Base-by-base conservation (phyloP, 2,888 invertebrate species). In the Eristalis pertinax region DNA sequence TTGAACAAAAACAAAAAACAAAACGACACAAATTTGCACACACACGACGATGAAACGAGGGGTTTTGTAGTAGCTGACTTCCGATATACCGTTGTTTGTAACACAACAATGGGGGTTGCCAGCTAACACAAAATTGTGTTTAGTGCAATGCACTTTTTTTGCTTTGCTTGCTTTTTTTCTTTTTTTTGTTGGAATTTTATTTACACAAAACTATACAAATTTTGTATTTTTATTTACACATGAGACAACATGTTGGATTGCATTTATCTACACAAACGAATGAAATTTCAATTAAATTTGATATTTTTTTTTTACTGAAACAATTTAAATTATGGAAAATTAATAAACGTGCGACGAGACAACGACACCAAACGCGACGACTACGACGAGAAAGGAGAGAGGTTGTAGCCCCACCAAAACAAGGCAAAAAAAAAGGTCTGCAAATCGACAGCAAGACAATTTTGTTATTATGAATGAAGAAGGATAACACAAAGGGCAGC, bases 401-500 rank as follows among this genome's bases (percentile, higher is more conserved):
- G 35, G 19, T 43, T n/a, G 19, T 7, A 19, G 19, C 8, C 50
- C 11, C 38, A 32, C 22, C 58, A 67, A 58, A 19, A 19, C 43
- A 43, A 15, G 4, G 4, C 0, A 50, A 69, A 58, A 50, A 74
- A 65, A 73, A 26, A 43, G 32, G 11, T 62, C 24, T 29, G 26
- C 29, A 62, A 75, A 64, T 69, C 68, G 41, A 75, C 78, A 79
- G 70, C 74, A 86, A 67, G 70, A 72, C 60, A 74, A 82, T 75
- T 83, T 74, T 76, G 70, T 74, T 83, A 73, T 86, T 86, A 83
- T 83, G 86, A 86, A 86, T 83, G 83, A 50, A 50, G 50, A 75
- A 75, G 78, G 72, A 83, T 35, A 65, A 58, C 74, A 83, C 83
- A 83, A 86, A 79, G 82, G 78, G 74, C 70, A 79, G 77, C 62